Evolutionary conservation across 1,140 invertebrate species (phyloP), one percentile per base, ranked within the genome.

Genomic region (Oscheius sp.): DNA sequence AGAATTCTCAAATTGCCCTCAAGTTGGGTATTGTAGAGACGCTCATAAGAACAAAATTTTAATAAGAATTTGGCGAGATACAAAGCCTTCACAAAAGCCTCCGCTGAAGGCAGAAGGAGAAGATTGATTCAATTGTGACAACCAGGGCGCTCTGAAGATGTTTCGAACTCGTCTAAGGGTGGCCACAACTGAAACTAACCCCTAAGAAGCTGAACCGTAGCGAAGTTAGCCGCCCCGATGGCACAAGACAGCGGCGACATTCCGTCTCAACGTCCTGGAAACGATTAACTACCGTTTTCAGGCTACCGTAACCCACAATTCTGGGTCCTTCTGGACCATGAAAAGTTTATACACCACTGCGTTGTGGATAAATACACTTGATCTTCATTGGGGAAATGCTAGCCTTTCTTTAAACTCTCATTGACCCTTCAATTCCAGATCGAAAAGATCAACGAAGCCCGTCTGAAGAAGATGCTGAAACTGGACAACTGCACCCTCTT

Each of bases 381-480:
- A n/a, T n/a, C n/a, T n/a, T n/a, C n/a, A n/a, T 42, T 42, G 7
- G 7, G 38, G 38, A n/a, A 42, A 15, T 23, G 15, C 28, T 55
- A 20, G 7, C 7, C 23, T 55, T 55, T 68, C 7, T 68, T 68
- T 38, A n/a, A n/a, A n/a, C n/a, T n/a, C n/a, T n/a, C n/a, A 26
- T 7, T 55, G 15, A 42, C n/a, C n/a, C 38, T 10, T 10, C 38
- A 10, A 10, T 42, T 70, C 55, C 28, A 71, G 52, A 64, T 71
- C 31, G 18, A 71, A 45, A 0, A 64, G 34, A 13, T 71, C 35
- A 49, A 34, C 46, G 32, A 71, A 34, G 61, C 26, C 35, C 45
- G 69, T 59, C 49, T 68, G 34, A 61, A 69, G 49, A 69, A 3
- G n/a, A 69, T 61, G 42, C 35, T 59, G 18, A 36, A 63, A 26